phyloP scores from a whole-genome alignment of 2,113 vertebrate species.

The Puffinus mauretanicus region DNA sequence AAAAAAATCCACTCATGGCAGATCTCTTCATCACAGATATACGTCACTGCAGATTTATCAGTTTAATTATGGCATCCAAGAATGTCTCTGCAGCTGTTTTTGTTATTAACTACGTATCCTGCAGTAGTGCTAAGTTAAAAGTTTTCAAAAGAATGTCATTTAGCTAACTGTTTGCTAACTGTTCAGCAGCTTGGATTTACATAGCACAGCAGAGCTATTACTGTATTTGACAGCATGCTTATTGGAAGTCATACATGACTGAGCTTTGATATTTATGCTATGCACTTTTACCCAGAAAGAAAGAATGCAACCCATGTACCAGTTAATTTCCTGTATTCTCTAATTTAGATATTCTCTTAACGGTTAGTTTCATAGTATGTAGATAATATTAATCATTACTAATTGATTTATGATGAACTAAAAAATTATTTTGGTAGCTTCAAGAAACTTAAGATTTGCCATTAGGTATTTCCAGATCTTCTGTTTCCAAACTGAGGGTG shows the following conservation, averaged over 20 bases:
- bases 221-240: neutral
- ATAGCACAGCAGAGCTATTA: neutral
- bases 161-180: neutral
- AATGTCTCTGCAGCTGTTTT: neutral
- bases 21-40: neutral
- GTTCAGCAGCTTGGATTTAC: neutral
- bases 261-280: neutral
- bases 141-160: neutral
- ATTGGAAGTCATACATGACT: neutral
- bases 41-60: neutral
- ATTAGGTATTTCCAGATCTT: constrained; percentile 47
- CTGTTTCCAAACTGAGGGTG: constrained; percentile 25
- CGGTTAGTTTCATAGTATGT: neutral
- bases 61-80: neutral
- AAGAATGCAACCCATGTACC: neutral
- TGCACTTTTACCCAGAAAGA: neutral
- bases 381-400: constrained; percentile 40
- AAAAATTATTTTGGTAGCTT: constrained; percentile 42
- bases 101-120: neutral
- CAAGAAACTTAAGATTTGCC: constrained; percentile 41
- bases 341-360: neutral
- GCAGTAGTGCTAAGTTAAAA: neutral
- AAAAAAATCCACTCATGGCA: neutral
- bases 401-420: constrained; percentile 38
- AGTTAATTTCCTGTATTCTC: constrained; percentile 1